These are phyloP conservation scores for Euura saliciscinereae DNA, from an alignment of 1,140 invertebrate genomes.

Conservation along the genomic window DNA sequence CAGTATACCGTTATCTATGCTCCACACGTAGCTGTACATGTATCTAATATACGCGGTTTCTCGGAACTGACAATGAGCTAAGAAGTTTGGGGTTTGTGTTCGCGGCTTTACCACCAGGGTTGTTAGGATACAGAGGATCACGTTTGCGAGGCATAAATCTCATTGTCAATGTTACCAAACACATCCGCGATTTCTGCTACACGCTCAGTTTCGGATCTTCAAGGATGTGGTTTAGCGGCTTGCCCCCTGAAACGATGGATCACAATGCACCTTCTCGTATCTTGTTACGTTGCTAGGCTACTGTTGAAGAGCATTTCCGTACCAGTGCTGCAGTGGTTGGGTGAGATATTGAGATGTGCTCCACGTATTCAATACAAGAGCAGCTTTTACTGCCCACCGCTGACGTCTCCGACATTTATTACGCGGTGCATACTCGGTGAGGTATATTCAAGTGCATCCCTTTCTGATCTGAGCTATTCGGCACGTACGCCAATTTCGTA, in stretches of 20 bases:
- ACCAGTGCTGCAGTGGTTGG: slow-evolving; percentile 9
- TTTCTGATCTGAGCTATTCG: neutral
- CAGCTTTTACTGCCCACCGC: slow-evolving; percentile 28
- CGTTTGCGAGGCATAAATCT: no score
- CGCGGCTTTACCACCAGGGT: neutral
- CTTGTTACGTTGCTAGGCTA: neutral
- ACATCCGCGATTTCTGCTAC: no score
- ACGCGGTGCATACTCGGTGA: neutral
- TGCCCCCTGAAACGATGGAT: neutral
- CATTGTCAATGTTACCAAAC: no score
- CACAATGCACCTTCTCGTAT: neutral
- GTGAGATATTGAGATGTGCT: slow-evolving; percentile 44
- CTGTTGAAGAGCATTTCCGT: neutral
- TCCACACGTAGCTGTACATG: neutral
- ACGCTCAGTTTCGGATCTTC: no score
- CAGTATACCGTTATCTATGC: neutral
- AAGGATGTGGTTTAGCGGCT: no score
- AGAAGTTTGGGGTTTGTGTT: neutral
- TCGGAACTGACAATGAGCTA: neutral
- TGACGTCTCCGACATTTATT: neutral
- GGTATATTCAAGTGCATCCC: neutral
- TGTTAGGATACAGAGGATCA: no score
- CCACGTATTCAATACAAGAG: slow-evolving; percentile 47
- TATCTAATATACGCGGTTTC: neutral
- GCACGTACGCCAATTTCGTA: neutral